Base-by-base conservation (phyloP, 2,888 invertebrate genomes). In the Cheilosia soror region DNA sequence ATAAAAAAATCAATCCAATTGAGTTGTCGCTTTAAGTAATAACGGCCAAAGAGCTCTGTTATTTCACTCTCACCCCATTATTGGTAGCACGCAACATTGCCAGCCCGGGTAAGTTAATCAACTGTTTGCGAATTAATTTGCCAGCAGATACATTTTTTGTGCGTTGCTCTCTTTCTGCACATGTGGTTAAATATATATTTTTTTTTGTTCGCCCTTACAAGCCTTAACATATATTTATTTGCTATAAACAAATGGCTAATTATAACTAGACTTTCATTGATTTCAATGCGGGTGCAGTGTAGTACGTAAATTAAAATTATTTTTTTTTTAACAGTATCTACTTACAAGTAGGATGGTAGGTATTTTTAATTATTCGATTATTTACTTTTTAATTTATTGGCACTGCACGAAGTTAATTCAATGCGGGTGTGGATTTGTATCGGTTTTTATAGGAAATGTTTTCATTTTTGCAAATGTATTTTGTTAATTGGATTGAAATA, bases 41-140 rank as follows among this genome's bases (percentile, higher is more conserved):
- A 13, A n/a, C n/a, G 2, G 20, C 5, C 37, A 37, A 37, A 11
- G 9, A 11, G 11, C 11, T 11, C 11, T 11, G 37, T 11, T 3
- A 33, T n/a, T 15, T 9, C 49, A 20, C 20, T 20, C 49, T 44
- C 3, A 27, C 29, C 20, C 55, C 60, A 25, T 6, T 40, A 13
- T 62, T 71, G 68, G 20, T 47, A 20, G 5, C 6, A 11, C n/a
- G 29, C 80, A 53, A 76, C 71, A 80, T 76, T 76, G 72, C 65
- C 60, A 57, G 49, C 27, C 27, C 57, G 76, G 37, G 15, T 63
- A 47, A 71, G 81, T 81, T 77, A 58, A 85, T 85, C 72, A 85
- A 72, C 53, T 68, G 49, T 51, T 58, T 49, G 13, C 51, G 49
- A 72, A 81, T 81, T 85, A 81, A 77, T 81, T 37, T 62, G 51